phyloP scores from a whole-genome alignment of 2,113 vertebrate species.

The Chloebia gouldiae region DNA sequence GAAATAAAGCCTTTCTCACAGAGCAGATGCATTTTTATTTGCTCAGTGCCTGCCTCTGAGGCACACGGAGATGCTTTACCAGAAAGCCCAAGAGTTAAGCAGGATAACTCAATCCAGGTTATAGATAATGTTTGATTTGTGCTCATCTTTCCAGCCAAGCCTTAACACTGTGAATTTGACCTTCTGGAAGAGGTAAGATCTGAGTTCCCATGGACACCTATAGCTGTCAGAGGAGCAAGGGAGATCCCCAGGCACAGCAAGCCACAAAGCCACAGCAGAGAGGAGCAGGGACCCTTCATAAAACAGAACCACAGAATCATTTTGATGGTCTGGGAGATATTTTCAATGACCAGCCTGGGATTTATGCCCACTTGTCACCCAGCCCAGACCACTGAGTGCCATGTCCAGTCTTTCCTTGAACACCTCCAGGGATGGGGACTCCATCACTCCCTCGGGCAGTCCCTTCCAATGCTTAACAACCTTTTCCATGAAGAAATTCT shows the following conservation, averaged over 20 bases:
- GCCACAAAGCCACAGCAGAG: background rate
- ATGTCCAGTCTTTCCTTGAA: background rate
- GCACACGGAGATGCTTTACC: background rate
- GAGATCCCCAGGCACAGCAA: background rate
- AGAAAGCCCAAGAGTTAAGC: background rate
- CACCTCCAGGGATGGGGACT: background rate
- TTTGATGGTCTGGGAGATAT: background rate
- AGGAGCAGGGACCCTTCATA: background rate
- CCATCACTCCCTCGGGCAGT: background rate
- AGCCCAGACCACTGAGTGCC: background rate
- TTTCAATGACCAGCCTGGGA: background rate
- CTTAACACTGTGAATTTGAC: background rate
- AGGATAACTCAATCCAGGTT: background rate
- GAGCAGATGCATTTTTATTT: conserved; percentile 17
- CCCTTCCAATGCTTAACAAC: background rate
- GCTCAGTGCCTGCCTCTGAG: background rate
- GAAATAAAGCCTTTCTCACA: background rate
- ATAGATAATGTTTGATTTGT: background rate
- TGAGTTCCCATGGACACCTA: rapidly evolving
- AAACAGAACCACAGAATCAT: background rate
- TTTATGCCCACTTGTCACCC: background rate
- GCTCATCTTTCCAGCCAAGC: background rate
- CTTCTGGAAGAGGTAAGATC: background rate
- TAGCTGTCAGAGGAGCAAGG: background rate
- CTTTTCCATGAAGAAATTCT: background rate